phyloP scores from a whole-genome alignment of 2,888 invertebrate genomes.

The Drosophila helvetica region DNA sequence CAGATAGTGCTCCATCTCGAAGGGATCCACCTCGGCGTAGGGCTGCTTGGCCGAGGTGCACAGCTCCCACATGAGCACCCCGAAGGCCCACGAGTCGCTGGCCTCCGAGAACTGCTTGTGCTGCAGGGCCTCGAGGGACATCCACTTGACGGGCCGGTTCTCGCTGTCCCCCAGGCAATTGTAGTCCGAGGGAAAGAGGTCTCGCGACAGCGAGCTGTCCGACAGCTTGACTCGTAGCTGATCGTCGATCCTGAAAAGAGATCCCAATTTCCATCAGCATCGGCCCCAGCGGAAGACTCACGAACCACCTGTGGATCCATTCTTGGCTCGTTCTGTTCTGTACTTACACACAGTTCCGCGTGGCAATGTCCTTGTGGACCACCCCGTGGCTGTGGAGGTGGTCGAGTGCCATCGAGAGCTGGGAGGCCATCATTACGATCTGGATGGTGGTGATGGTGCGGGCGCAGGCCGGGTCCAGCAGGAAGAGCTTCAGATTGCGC shows the following conservation, averaged over 20 bases:
- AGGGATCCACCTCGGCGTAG: constrained; percentile 95
- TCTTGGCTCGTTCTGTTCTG: neutral
- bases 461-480: constrained; percentile 81
- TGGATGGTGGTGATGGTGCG: constrained; percentile 88
- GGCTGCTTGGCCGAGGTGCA: constrained; percentile 96
- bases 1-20: constrained; percentile 95
- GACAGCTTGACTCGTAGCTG: constrained; percentile 92
- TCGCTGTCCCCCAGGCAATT: constrained; percentile 97
- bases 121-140: constrained; percentile 93
- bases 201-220: constrained; percentile 94
- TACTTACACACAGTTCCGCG: constrained; percentile 95
- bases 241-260: constrained; percentile 87
- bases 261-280: neutral
- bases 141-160: constrained; percentile 97
- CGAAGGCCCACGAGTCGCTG: constrained; percentile 98
- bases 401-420: constrained; percentile 92
- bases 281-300: too few relatives aligned
- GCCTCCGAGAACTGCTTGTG: constrained; percentile 92
- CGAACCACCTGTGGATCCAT: too few relatives aligned
- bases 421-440: constrained; percentile 92
- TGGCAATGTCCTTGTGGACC: constrained; percentile 94
- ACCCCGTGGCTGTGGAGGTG: constrained; percentile 94
- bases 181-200: constrained; percentile 96
- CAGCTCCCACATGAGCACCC: constrained; percentile 96
- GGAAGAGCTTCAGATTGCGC: constrained; percentile 84